A percentile compares a stretch with the other conserved stretches of the same genome.
These are phyloP conservation scores for Boleophthalmus pectinirostris DNA, from an alignment of 2,113 vertebrate species.

Conservation along the genomic window DNA sequence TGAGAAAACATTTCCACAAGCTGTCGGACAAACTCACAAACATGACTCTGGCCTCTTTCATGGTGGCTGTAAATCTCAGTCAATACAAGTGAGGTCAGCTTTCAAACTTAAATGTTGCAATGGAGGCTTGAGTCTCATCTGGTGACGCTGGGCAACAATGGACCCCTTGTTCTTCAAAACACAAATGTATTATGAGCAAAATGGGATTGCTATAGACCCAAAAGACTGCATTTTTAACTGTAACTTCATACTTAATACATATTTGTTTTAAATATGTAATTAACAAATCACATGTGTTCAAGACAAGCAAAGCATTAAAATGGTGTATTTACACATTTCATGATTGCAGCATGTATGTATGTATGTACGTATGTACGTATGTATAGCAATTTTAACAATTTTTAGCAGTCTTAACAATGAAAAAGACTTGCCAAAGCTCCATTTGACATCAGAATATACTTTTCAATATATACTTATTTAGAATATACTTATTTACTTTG, in stretches of 20 bases:
- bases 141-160: slow-evolving; percentile 52
- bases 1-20: slow-evolving; percentile 15
- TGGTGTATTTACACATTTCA: neutral
- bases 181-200: slow-evolving; percentile 49
- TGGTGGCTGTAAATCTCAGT: slow-evolving; percentile 24
- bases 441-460: no score
- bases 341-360: no score
- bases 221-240: slow-evolving; percentile 24
- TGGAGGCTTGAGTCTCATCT: slow-evolving; percentile 38
- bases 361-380: no score
- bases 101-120: slow-evolving; percentile 44
- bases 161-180: slow-evolving; percentile 53
- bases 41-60: slow-evolving; percentile 14
- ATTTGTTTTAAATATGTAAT: neutral
- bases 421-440: no score
- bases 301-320: neutral
- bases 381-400: no score
- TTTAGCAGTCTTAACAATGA: no score
- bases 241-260: neutral
- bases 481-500: no score
- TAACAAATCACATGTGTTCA: neutral
- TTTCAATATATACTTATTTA: no score
- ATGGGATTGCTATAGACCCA: slow-evolving; percentile 33
- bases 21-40: slow-evolving; percentile 18
- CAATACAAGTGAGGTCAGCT: slow-evolving; percentile 31